phyloP scores from a whole-genome alignment of 1,140 invertebrate genomes.

The Drosophila teissieri region DNA sequence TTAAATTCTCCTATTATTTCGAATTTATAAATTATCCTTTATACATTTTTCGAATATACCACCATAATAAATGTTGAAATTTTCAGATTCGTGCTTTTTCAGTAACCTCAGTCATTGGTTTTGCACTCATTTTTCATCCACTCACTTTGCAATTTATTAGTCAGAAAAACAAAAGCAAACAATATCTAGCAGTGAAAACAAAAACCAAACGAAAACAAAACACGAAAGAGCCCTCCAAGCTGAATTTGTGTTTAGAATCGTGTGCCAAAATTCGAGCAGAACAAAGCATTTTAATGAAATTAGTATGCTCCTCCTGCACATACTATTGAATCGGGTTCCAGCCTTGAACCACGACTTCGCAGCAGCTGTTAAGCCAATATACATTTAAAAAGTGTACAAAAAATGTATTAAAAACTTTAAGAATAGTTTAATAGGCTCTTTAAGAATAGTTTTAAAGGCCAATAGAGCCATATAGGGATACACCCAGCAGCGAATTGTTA shows the following conservation, averaged over 20 bases:
- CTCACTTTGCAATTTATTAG: not conserved
- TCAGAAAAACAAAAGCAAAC: conserved; percentile 1
- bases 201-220: conserved; percentile 3
- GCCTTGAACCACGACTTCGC: conserved; percentile 66
- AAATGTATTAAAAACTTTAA: not conserved
- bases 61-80: too few relatives aligned
- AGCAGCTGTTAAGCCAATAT: conserved; percentile 28
- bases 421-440: too few relatives aligned
- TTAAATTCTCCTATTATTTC: too few relatives aligned
- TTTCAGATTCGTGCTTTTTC: not conserved
- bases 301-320: conserved; percentile 48
- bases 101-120: not conserved
- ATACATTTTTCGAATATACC: too few relatives aligned
- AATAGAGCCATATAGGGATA: too few relatives aligned
- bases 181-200: not conserved
- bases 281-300: conserved; percentile 67
- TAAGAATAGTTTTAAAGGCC: too few relatives aligned
- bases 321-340: conserved; percentile 5
- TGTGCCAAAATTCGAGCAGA: conserved; percentile 46
- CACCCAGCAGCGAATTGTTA: too few relatives aligned
- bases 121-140: conserved; percentile 1
- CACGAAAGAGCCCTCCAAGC: not conserved
- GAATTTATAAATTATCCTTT: too few relatives aligned
- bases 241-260: not conserved
- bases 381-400: conserved; percentile 5